Base-by-base conservation (phyloP, 2,888 invertebrate genomes). In the Drosophila neutralis region DNA sequence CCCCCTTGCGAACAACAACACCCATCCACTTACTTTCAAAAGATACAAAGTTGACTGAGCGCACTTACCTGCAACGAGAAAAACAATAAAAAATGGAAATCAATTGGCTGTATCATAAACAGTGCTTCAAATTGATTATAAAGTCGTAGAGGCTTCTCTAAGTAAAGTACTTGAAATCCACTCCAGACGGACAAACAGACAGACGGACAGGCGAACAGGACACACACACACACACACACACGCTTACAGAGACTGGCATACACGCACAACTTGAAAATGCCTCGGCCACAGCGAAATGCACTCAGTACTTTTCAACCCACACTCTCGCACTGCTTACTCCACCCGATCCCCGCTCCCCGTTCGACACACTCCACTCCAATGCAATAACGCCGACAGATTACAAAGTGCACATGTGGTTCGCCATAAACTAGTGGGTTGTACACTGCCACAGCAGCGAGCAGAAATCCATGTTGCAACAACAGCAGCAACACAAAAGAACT, bases 361-460 rank as follows among this genome's bases (percentile, higher is more conserved):
- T 21, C 33, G 27, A 24, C 33, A 48, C 38, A 13, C 38, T 1
- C 3, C 33, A 11, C n/a, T 59, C 61, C 78, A 82, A 86, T 78
- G 87, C 87, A 87, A 89, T 89, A 87, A 87, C 89, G 87, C 89
- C 85, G 87, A 78, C 89, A 87, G 89, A 87, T 87, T 87, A 87
- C 89, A 87, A 89, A 89, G 89, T 89, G 87, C 87, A 89, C 89
- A 87, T 87, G 87, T 77, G 87, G 87, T 87, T 82, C 85, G 85
- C 87, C 87, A 80, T 82, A 76, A 82, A 87, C 87, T 83, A 85
- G 83, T 87, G 85, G 84, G 77, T 69, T 68, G 69, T 69, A 72
- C 81, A 80, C 71, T 78, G 75, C 74, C 61, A n/a, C 54, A n/a
- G 56, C 38, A 77, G 69, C 64, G 57, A 75, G 65, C 70, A 72